These are phyloP conservation scores for Cheilosia scutellata DNA, from an alignment of 2,888 invertebrate genomes.

Conservation along the genomic window DNA sequence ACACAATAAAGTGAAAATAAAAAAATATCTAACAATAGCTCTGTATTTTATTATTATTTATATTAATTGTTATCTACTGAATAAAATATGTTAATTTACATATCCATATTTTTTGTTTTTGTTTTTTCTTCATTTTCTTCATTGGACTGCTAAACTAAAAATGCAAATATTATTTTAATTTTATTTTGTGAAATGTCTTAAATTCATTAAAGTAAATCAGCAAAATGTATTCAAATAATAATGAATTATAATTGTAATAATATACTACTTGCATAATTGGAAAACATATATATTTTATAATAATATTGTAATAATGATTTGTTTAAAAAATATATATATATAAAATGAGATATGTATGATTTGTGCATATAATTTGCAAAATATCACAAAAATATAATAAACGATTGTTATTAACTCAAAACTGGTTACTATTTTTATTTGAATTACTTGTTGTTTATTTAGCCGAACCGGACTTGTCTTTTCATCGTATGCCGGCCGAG, in stretches of 20 bases:
- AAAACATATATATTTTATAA: slow-evolving; percentile 66
- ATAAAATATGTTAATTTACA: slow-evolving; percentile 59
- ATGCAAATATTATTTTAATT: slow-evolving; percentile 25
- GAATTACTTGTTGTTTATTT: too few species aligned
- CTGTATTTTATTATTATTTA: slow-evolving; percentile 70
- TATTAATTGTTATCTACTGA: slow-evolving; percentile 75
- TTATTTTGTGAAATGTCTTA: slow-evolving; percentile 23
- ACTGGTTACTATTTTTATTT: background rate
- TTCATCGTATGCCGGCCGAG: too few species aligned
- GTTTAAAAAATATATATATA: slow-evolving; percentile 30
- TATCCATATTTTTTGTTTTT: slow-evolving; percentile 39
- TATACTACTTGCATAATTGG: slow-evolving; percentile 40
- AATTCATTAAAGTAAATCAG: slow-evolving; percentile 24
- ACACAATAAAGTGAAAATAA: slow-evolving; percentile 29
- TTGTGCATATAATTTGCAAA: slow-evolving; percentile 57
- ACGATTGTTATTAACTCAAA: slow-evolving; percentile 67
- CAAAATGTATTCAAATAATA: slow-evolving; percentile 47
- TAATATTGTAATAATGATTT: slow-evolving; percentile 55
- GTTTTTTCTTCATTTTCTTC: slow-evolving; percentile 40
- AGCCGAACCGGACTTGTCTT: too few species aligned
- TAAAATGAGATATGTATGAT: slow-evolving; percentile 50
- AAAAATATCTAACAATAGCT: slow-evolving; percentile 66
- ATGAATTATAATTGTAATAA: slow-evolving; percentile 27
- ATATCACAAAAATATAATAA: slow-evolving; percentile 69
- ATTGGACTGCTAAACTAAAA: slow-evolving; percentile 38